A percentile compares a stretch with the other conserved stretches of the same genome.
phyloP scores from a whole-genome alignment of 2,888 invertebrate genomes.

The Lucinisca nassula region DNA sequence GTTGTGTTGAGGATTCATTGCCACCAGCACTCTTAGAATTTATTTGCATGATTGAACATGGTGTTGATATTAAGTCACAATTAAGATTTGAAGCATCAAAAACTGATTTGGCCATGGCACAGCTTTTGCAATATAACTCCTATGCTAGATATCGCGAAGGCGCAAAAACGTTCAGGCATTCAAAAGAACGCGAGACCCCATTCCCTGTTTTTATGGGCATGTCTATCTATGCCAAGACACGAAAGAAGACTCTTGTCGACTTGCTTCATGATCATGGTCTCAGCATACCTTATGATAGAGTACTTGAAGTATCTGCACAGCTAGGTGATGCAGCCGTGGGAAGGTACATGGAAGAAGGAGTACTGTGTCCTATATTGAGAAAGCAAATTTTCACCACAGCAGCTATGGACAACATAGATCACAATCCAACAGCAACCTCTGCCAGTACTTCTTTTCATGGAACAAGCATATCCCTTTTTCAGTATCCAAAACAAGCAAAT shows the following conservation, averaged over 20 bases:
- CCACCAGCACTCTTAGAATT: too few species aligned
- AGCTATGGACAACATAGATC: conserved; percentile 73
- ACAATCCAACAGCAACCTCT: conserved; percentile 64
- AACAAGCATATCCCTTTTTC: conserved; percentile 67
- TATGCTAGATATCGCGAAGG: too few species aligned
- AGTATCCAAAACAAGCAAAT: conserved; percentile 49
- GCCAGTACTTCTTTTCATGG: conserved; percentile 54
- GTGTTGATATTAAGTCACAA: not conserved
- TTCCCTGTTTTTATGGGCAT: too few species aligned
- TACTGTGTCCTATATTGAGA: conserved; percentile 50
- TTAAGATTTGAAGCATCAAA: too few species aligned
- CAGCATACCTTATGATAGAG: too few species aligned
- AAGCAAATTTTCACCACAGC: conserved; percentile 68
- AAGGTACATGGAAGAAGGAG: conserved; percentile 43
- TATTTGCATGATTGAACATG: not conserved
- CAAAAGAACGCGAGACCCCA: too few species aligned
- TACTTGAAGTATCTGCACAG: conserved; percentile 68
- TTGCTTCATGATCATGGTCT: too few species aligned
- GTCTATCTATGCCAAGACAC: too few species aligned
- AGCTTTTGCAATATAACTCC: too few species aligned
- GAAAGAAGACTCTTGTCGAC: too few species aligned
- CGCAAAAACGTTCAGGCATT: too few species aligned
- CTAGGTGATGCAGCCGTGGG: conserved; percentile 48
- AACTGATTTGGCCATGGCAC: too few species aligned
- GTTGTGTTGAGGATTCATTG: not conserved